Conservation (phyloP, 2,797 vertebrate species). For the Darevskia mixta region DNA sequence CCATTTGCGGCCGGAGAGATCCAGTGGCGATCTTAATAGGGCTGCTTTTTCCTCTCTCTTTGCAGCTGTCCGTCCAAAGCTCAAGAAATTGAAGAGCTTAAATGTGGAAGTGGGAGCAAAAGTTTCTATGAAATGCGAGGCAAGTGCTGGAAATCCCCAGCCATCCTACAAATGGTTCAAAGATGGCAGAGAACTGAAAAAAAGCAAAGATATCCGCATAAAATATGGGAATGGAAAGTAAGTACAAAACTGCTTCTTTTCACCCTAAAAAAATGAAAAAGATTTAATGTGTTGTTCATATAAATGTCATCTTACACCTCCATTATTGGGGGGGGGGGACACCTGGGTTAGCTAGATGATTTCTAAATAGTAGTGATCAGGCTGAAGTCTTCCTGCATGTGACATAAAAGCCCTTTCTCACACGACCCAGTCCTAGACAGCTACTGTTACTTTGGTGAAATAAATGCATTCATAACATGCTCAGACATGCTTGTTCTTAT, state of each 20-base stretch:
- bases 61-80: conserved; percentile 87
- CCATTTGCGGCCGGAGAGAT: not conserved
- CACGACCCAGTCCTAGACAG: too few species aligned
- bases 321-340: too few species aligned
- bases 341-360: not conserved
- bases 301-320: not conserved
- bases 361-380: not conserved
- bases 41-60: conserved; percentile 45
- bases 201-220: conserved; percentile 90
- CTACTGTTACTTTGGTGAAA: not conserved
- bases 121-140: conserved; percentile 93
- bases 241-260: conserved; percentile 42
- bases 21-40: conserved; percentile 27
- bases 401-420: not conserved
- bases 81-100: conserved; percentile 92
- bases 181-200: conserved; percentile 94
- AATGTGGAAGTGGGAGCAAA: conserved; percentile 88
- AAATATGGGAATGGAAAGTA: conserved; percentile 89
- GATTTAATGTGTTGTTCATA: not conserved
- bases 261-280: not conserved
- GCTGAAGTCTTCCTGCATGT: not conserved
- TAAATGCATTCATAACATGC: not conserved
- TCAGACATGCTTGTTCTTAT: not conserved
- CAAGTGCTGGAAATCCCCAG: conserved; percentile 86
- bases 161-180: conserved; percentile 95